Evolutionary conservation across 2,113 vertebrate species (phyloP), one percentile per base, ranked within the genome.

Genomic region (Oceanodroma tethys): DNA sequence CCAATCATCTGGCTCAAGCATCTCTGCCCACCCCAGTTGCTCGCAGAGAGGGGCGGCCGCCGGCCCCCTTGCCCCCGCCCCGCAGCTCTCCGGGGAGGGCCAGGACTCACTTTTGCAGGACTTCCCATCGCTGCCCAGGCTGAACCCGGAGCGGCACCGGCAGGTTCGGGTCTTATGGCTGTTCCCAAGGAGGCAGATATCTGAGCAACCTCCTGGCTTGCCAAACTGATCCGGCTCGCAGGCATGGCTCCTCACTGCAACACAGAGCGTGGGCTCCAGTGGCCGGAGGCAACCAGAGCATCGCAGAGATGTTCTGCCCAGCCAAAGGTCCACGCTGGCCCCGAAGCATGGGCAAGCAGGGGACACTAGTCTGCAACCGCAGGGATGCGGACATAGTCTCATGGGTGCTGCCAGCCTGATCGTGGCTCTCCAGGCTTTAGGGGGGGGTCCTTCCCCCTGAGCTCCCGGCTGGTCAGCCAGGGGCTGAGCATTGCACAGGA

Each of bases 131-230:
- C 99, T 99, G 89, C 99, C 99, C 42, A 99, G 98, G 97, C 99
- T 99, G 98, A 99, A 99, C 2, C 99, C 99, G 0, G 99, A 99
- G 63, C 99, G 99, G 91, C 99, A 99, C 36, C 99, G 99, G 97
- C 99, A 99, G 29, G 99, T 99, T 26, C 99, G 98, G 3, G 98
- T 99, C 97, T 99, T 99, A 98, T 99, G 99, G 98, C 99, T 99
- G 98, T 99, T 99, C 86, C 99, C 98, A 1, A 99, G 99, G 66
- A 99, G 98, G 92, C 99, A 99, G 97, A 99, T 99, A 94, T 99
- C 99, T 0, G 99, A 99, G 98, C 99, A 99, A 89, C 99, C 99
- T 1, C 99, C 99, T 0, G 99, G 98, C 81, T 99, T 99, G 79
- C 98, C 98, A 1, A 99, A 99, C 97, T 99, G 99, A 86, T 99